These are phyloP conservation scores for Enoplosus armatus DNA, from an alignment of 2,797 vertebrate genomes.

Conservation along the genomic window DNA sequence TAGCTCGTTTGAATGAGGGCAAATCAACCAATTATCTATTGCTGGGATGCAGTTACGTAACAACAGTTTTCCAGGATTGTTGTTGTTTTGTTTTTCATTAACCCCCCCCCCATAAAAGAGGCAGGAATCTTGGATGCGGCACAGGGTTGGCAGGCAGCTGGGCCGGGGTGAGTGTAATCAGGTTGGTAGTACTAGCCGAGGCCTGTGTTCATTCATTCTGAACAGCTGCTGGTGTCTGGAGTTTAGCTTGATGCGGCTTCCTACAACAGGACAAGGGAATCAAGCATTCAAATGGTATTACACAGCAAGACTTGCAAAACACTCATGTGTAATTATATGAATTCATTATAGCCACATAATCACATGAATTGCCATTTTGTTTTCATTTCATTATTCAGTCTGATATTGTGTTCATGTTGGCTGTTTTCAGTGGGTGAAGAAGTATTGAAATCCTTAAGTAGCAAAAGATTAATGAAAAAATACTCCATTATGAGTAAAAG, in stretches of 20 bases:
- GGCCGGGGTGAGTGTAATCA: conserved; percentile 42
- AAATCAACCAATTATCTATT: conserved; percentile 35
- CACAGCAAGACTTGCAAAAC: not conserved
- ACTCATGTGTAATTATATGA: not conserved
- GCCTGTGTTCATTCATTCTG: conserved; percentile 48
- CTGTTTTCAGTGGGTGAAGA: not conserved
- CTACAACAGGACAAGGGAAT: not conserved
- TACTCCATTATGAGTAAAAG: not conserved
- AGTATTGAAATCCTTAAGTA: not conserved
- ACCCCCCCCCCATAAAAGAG: conserved; percentile 10
- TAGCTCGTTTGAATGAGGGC: conserved; percentile 20
- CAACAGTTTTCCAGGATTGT: conserved; percentile 41
- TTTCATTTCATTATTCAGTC: not conserved
- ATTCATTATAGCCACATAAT: not conserved
- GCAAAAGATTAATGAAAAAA: not conserved
- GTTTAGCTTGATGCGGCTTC: conserved; percentile 12
- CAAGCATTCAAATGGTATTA: not conserved
- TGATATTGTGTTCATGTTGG: not conserved
- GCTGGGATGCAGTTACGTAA: conserved; percentile 21
- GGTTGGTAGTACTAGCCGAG: conserved; percentile 21
- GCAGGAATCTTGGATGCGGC: conserved; percentile 36
- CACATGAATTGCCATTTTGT: not conserved
- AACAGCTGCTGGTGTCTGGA: conserved; percentile 38
- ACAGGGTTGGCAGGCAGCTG: conserved; percentile 31
- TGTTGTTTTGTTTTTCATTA: conserved; percentile 19